A percentile compares a stretch with the other conserved stretches of the same genome.
These are phyloP conservation scores for Acromyrmex heyeri DNA, from an alignment of 1,140 invertebrate genomes.

Conservation along the genomic window DNA sequence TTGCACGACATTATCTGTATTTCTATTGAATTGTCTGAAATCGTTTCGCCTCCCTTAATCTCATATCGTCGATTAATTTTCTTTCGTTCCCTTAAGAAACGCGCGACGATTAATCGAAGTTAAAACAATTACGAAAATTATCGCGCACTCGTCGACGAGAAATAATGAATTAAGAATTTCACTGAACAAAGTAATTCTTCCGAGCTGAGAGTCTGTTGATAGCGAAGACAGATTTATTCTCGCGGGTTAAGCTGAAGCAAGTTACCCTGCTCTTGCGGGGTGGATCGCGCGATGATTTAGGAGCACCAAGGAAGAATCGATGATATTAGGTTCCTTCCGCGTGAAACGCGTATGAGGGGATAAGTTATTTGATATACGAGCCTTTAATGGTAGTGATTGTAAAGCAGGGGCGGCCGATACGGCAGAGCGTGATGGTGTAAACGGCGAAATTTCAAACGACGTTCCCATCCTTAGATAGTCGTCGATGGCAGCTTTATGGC, in stretches of 20 bases:
- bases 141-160: slow-evolving; percentile 24
- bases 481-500: slow-evolving; percentile 76
- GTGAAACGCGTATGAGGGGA: slow-evolving; percentile 31
- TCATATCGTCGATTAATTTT: slow-evolving; percentile 57
- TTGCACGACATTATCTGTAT: slow-evolving; percentile 58
- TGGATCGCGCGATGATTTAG: slow-evolving; percentile 48
- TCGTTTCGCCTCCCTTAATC: slow-evolving; percentile 33
- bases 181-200: slow-evolving; percentile 32
- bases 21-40: slow-evolving; percentile 58
- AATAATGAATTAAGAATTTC: slow-evolving; percentile 51
- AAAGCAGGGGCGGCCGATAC: slow-evolving; percentile 45
- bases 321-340: slow-evolving; percentile 34
- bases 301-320: slow-evolving; percentile 14
- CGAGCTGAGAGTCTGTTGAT: slow-evolving; percentile 35
- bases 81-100: slow-evolving; percentile 20
- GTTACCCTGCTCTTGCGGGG: not conserved
- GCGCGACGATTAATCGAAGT: slow-evolving; percentile 43
- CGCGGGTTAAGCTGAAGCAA: slow-evolving; percentile 5
- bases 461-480: slow-evolving; percentile 45
- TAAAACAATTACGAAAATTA: slow-evolving; percentile 39
- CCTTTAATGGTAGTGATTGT: slow-evolving; percentile 74
- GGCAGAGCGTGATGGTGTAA: slow-evolving; percentile 44
- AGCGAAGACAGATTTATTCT: slow-evolving; percentile 50
- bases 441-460: slow-evolving; percentile 65
- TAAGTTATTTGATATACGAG: slow-evolving; percentile 72